Conservation (phyloP, 2,113 vertebrate species). For the Odocoileus virginianus region DNA sequence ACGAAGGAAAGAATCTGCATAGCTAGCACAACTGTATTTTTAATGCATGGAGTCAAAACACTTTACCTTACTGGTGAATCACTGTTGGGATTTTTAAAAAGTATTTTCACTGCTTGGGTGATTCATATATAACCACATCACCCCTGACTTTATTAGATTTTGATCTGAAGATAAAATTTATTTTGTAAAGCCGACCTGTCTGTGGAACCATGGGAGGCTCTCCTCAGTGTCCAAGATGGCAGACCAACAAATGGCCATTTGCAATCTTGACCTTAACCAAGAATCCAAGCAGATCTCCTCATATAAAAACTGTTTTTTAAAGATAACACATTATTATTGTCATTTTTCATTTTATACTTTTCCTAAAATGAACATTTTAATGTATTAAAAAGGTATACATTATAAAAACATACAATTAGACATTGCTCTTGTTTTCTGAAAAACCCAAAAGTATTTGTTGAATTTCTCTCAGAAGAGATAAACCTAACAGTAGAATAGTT, state of each 20-base stretch:
- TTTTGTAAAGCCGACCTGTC: conserved; percentile 15
- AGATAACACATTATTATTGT: not conserved
- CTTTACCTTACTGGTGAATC: not conserved
- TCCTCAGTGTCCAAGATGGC: not conserved
- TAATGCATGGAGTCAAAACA: not conserved
- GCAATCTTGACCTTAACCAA: not conserved
- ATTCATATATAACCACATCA: not conserved
- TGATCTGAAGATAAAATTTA: not conserved
- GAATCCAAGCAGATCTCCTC: not conserved
- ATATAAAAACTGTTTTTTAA: not conserved
- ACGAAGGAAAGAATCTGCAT: not conserved
- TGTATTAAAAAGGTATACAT: not conserved
- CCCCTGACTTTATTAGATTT: not conserved
- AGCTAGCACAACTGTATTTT: not conserved
- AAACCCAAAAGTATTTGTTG: not conserved
- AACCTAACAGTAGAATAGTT: not conserved
- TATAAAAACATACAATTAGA: not conserved
- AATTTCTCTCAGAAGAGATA: not conserved
- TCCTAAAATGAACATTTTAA: not conserved
- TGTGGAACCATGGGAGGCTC: not conserved
- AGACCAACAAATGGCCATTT: not conserved
- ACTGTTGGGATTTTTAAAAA: not conserved
- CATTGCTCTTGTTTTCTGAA: not conserved
- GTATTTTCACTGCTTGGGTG: conserved; percentile 9
- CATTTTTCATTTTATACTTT: not conserved